phyloP scores from a whole-genome alignment of 2,113 vertebrate genomes.

The Casuarius casuarius region DNA sequence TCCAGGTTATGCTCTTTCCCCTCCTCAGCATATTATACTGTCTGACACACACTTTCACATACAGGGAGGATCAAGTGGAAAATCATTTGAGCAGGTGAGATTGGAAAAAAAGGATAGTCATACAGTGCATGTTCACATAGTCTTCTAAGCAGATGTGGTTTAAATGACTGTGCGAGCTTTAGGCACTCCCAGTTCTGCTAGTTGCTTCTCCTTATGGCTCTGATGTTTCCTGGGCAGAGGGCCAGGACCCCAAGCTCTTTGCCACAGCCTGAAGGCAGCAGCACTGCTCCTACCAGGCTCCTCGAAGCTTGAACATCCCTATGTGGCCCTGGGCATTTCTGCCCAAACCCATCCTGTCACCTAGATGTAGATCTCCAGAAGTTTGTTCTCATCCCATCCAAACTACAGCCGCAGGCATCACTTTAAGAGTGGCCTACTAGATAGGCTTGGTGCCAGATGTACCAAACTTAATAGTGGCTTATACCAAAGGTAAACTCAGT shows the following conservation, averaged over 20 bases:
- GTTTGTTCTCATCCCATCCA: neutral
- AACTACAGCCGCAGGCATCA: neutral
- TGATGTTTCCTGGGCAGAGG: neutral
- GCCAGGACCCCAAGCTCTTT: neutral
- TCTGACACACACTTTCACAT: neutral
- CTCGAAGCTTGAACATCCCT: neutral
- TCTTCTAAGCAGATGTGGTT: neutral
- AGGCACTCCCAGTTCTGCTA: neutral
- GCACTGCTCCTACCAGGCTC: neutral
- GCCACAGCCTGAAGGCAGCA: neutral
- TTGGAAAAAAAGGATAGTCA: neutral
- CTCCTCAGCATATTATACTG: conserved; percentile 13
- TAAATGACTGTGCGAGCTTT: neutral
- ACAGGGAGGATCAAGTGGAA: neutral
- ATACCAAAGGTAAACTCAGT: neutral
- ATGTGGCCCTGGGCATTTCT: neutral
- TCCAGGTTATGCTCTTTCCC: conserved; percentile 57
- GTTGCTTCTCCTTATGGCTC: neutral
- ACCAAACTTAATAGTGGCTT: neutral
- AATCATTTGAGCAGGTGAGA: neutral
- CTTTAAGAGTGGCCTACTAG: neutral
- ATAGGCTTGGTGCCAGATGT: neutral
- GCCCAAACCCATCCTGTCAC: neutral
- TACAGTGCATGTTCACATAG: neutral
- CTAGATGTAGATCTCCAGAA: fast-evolving